Evolutionary conservation across 1,140 invertebrate genomes (phyloP).

Genomic region (Cryptotermes secundus): DNA sequence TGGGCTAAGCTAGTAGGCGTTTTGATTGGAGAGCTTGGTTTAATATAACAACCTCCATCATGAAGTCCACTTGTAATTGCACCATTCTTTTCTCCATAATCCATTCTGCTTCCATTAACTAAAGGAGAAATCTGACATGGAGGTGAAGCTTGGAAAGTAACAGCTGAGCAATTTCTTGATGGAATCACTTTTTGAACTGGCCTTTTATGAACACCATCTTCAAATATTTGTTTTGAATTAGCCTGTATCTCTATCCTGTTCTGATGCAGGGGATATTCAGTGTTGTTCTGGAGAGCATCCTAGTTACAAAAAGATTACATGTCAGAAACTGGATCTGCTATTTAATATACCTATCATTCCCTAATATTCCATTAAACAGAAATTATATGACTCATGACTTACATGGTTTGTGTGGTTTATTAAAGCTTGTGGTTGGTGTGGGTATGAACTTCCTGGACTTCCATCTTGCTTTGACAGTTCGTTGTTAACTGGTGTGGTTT

Average conservation of each 20-base stretch:
- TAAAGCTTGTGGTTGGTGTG: background rate
- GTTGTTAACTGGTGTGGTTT: background rate
- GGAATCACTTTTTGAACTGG: slow-evolving; percentile 60
- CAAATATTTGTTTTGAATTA: slow-evolving; percentile 34
- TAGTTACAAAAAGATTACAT: background rate
- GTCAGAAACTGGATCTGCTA: too few relatives aligned
- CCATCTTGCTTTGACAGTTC: background rate
- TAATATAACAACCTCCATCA: slow-evolving; percentile 56
- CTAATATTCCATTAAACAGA: background rate
- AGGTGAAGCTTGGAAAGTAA: slow-evolving; percentile 27
- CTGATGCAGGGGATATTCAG: background rate
- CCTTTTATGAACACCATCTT: slow-evolving; percentile 51
- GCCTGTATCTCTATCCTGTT: slow-evolving; percentile 26
- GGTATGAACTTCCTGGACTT: background rate
- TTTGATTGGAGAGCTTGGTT: slow-evolving; percentile 71
- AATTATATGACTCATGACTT: background rate
- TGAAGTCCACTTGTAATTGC: background rate
- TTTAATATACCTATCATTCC: background rate
- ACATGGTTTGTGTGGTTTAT: slow-evolving; percentile 20
- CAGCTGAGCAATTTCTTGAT: slow-evolving; percentile 47
- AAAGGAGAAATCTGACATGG: slow-evolving; percentile 38
- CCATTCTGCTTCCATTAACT: slow-evolving; percentile 47
- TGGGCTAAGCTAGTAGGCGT: slow-evolving; percentile 40
- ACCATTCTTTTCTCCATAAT: slow-evolving; percentile 2
- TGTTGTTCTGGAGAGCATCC: background rate